A percentile compares a stretch with the other conserved stretches of the same genome.
phyloP scores from a whole-genome alignment of 2,113 vertebrate species.

The Podarcis muralis region DNA sequence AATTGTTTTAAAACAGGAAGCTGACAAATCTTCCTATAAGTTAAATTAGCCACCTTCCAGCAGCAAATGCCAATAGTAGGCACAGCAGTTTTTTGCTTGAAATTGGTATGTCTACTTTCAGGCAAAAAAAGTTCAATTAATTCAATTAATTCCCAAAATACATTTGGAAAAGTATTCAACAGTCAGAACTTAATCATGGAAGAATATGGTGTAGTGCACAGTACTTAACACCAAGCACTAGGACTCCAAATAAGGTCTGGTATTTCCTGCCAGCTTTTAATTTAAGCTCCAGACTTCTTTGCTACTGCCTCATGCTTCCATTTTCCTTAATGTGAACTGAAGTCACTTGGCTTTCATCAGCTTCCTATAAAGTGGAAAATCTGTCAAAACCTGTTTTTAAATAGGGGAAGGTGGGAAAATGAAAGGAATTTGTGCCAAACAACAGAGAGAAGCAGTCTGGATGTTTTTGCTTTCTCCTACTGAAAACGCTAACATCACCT shows the following conservation, averaged over 20 bases:
- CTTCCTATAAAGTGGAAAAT: neutral
- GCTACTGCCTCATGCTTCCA: neutral
- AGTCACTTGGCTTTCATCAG: conserved; percentile 12
- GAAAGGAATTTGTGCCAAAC: neutral
- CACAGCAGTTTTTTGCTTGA: neutral
- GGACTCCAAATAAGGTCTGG: neutral
- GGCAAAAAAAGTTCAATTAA: neutral
- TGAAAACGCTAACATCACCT: conserved; percentile 63
- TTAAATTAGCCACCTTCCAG: neutral
- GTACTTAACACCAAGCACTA: neutral
- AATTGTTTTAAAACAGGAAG: neutral
- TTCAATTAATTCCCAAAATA: neutral
- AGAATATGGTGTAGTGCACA: neutral
- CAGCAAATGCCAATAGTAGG: neutral
- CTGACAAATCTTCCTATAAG: neutral
- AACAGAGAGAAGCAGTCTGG: neutral
- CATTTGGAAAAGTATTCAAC: neutral
- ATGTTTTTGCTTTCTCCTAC: conserved; percentile 33
- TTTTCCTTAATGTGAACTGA: conserved; percentile 25
- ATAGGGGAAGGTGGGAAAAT: neutral
- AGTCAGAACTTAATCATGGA: neutral
- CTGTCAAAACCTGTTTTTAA: conserved; percentile 8
- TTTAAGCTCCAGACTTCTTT: neutral
- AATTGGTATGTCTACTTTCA: neutral
- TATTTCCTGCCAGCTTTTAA: conserved; percentile 17